A percentile compares a stretch with the other conserved stretches of the same genome.
These are phyloP conservation scores for Solenopsis invicta DNA, from an alignment of 1,140 invertebrate species.

Conservation along the genomic window DNA sequence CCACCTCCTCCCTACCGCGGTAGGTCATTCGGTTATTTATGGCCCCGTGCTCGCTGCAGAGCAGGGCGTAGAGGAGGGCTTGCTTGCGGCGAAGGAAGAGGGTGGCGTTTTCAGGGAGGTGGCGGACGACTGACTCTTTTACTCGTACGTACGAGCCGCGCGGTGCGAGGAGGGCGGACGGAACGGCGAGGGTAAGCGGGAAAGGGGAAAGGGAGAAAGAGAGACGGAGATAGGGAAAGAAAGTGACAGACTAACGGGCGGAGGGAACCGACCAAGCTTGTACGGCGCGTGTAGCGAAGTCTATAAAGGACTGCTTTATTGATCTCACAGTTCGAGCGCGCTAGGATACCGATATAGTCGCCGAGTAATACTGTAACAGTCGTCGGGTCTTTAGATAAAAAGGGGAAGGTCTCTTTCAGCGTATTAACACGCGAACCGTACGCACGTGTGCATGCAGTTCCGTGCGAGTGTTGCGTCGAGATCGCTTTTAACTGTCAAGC, in stretches of 20 bases:
- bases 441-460: conserved; percentile 9
- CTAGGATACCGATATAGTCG: conserved; percentile 85
- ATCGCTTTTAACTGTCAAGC: conserved; percentile 3
- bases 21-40: conserved; percentile 85
- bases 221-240: conserved; percentile 67
- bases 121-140: conserved; percentile 71
- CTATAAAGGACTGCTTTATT: conserved; percentile 87
- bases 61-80: conserved; percentile 67
- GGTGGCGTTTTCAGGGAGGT: conserved; percentile 77
- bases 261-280: conserved; percentile 83
- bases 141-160: conserved; percentile 41
- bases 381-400: conserved; percentile 52
- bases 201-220: conserved; percentile 31
- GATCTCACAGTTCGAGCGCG: conserved; percentile 86
- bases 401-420: conserved; percentile 19
- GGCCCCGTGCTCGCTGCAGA: conserved; percentile 77
- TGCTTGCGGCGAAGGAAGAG: conserved; percentile 47
- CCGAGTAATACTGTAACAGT: conserved; percentile 59
- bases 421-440: conserved; percentile 20
- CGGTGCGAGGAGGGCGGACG: conserved; percentile 51
- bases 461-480: background rate
- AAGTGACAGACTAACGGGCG: conserved; percentile 72
- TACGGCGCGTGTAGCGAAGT: conserved; percentile 84
- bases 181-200: background rate
- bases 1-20: conserved; percentile 78